Evolutionary conservation across 2,113 vertebrate species (phyloP), one percentile per base, ranked within the genome.

Genomic region (Bothrops jararaca): DNA sequence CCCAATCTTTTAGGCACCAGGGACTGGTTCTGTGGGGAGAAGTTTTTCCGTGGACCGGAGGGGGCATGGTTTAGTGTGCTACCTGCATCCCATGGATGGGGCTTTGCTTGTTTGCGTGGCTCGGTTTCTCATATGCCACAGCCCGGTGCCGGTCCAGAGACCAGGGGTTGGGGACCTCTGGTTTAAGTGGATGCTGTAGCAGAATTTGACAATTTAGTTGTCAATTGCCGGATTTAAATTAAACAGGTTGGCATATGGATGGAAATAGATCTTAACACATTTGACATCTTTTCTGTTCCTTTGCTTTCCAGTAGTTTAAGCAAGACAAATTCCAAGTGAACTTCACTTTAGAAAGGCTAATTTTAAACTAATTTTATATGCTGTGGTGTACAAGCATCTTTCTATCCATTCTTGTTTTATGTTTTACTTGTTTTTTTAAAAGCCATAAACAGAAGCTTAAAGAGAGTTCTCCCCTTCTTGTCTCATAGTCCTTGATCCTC

Each of bases 401-500:
- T 56, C 26, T 74, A 39, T 39, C 45, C 3, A 1, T 53, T 20
- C 22, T 88, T 50, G 48, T 50, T 50, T 50, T 50, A 34, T 87
- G 48, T 87, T 29, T 87, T 52, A 15, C 26, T 50, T 87, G 0
- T 52, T n/a, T 24, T 85, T 54, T 56, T 3, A 26, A 4, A 24
- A 22, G 52, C 2, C 45, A 48, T 48, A 58, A 57, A 24, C 64
- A 74, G 26, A 23, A n/a, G 39, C 10, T 91, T 54, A 56, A 57
- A 20, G 29, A 11, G 12, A 39, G 18, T 15, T 92, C 8, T 69
- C 48, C 24, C 13, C 18, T 54, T 54, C n/a, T 56, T 87, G 74
- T 7, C 48, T 45, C 4, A 10, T 89, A 99, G 99, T 98, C 99
- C 0, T 97, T 99, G 95, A 97, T 99, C 23, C 98, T 99, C 96